Conservation (phyloP, 2,888 invertebrate genomes). For the Hirtodrosophila histrioides region DNA sequence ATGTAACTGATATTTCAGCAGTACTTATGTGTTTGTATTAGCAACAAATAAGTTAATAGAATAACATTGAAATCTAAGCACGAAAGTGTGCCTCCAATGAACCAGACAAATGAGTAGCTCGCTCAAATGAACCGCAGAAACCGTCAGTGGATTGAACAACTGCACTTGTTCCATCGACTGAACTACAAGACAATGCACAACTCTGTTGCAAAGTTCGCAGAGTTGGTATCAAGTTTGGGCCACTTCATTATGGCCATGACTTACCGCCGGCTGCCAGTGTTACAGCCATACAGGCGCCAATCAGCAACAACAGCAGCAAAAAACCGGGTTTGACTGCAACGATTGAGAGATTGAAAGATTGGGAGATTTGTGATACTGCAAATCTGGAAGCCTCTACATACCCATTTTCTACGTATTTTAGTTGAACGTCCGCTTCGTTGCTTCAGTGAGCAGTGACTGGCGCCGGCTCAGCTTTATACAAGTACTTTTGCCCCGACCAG, state of each 20-base stretch:
- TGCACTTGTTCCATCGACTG: too few relatives aligned
- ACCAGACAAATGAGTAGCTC: too few relatives aligned
- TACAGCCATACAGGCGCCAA: conserved; percentile 53
- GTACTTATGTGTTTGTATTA: too few relatives aligned
- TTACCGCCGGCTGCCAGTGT: conserved; percentile 70
- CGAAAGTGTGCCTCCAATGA: too few relatives aligned
- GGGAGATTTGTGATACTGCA: not conserved
- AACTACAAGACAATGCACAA: too few relatives aligned
- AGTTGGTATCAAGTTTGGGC: not conserved
- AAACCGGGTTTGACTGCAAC: conserved; percentile 53
- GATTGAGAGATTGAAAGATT: conserved; percentile 4
- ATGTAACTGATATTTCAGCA: too few relatives aligned
- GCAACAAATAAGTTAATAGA: too few relatives aligned
- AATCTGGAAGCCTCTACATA: conserved; percentile 11
- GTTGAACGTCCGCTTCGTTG: conserved; percentile 66
- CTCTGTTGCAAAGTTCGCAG: not conserved
- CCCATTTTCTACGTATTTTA: conserved; percentile 39
- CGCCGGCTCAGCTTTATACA: conserved; percentile 58
- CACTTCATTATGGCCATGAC: conserved; percentile 26
- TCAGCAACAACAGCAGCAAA: conserved; percentile 46
- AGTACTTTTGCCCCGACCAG: conserved; percentile 30
- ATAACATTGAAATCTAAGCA: too few relatives aligned
- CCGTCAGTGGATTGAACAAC: too few relatives aligned
- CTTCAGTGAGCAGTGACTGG: conserved; percentile 53
- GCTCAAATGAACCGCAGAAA: too few relatives aligned